Conservation (phyloP, 2,113 vertebrate species). For the Colossoma macropomum region DNA sequence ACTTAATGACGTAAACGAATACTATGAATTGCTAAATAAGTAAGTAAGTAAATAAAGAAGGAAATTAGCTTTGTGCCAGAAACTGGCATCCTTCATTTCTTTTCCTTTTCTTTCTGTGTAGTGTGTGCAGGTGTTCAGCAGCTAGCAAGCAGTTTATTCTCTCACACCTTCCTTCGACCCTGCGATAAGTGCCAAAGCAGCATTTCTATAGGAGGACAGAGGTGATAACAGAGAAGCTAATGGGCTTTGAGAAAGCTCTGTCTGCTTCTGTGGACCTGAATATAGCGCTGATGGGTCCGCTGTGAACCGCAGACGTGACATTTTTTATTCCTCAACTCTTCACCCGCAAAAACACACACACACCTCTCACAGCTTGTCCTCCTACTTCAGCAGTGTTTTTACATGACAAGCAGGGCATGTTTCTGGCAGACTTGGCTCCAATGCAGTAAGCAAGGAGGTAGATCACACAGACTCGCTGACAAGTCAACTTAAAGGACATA, state of each 20-base stretch:
- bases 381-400: slow-evolving; percentile 41
- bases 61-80: slow-evolving; percentile 30
- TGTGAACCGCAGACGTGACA: slow-evolving; percentile 43
- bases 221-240: slow-evolving; percentile 65
- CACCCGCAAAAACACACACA: slow-evolving; percentile 28
- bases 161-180: slow-evolving; percentile 10
- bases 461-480: slow-evolving; percentile 37
- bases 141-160: slow-evolving; percentile 52
- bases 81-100: slow-evolving; percentile 16
- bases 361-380: slow-evolving; percentile 36
- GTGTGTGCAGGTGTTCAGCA: slow-evolving; percentile 45
- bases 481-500: slow-evolving; percentile 19
- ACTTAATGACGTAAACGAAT: too few relatives aligned
- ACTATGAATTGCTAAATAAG: neutral
- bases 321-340: slow-evolving; percentile 45
- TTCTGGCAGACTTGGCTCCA: slow-evolving; percentile 39
- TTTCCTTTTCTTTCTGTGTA: slow-evolving; percentile 55
- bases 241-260: slow-evolving; percentile 56
- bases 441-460: slow-evolving; percentile 30
- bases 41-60: slow-evolving; percentile 19
- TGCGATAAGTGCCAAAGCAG: slow-evolving; percentile 67
- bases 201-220: slow-evolving; percentile 47
- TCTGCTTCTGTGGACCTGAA: slow-evolving; percentile 21
- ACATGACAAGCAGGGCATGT: slow-evolving; percentile 40
- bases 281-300: neutral